These are phyloP conservation scores for Harlomillsia oculata DNA, from an alignment of 1,140 invertebrate species.

Conservation along the genomic window DNA sequence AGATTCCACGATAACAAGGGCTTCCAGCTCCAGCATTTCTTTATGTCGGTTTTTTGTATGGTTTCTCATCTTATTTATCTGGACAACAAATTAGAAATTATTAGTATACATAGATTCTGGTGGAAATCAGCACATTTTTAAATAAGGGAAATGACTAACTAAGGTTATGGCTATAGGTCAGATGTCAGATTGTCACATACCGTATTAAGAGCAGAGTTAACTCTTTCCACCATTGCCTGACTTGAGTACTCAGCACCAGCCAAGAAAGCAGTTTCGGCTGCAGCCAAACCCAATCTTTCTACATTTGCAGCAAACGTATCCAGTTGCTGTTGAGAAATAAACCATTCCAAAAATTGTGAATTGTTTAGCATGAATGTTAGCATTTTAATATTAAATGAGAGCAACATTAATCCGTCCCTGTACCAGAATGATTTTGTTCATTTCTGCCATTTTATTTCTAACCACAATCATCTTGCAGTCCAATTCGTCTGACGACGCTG, in stretches of 20 bases:
- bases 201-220: conserved; percentile 10
- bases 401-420: background rate
- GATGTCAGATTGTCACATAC: conserved; percentile 2
- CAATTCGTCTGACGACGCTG: conserved; percentile 12
- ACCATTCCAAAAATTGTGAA: background rate
- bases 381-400: background rate
- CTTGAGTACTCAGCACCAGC: conserved; percentile 31
- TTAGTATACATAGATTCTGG: background rate
- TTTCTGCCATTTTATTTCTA: conserved; percentile 21
- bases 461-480: conserved; percentile 23
- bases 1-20: conserved; percentile 30
- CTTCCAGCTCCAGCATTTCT: conserved; percentile 27
- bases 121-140: background rate
- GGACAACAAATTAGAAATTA: background rate
- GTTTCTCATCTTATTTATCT: conserved; percentile 19
- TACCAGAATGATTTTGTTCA: conserved; percentile 23
- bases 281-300: conserved; percentile 14
- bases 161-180: background rate
- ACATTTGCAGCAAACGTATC: conserved; percentile 24
- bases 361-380: background rate
- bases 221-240: conserved; percentile 22
- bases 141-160: background rate
- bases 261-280: conserved; percentile 29
- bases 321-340: conserved; percentile 15
- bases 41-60: conserved; percentile 20